Evolutionary conservation across 2,113 vertebrate genomes (phyloP).

Genomic region (Heliornis fulica): DNA sequence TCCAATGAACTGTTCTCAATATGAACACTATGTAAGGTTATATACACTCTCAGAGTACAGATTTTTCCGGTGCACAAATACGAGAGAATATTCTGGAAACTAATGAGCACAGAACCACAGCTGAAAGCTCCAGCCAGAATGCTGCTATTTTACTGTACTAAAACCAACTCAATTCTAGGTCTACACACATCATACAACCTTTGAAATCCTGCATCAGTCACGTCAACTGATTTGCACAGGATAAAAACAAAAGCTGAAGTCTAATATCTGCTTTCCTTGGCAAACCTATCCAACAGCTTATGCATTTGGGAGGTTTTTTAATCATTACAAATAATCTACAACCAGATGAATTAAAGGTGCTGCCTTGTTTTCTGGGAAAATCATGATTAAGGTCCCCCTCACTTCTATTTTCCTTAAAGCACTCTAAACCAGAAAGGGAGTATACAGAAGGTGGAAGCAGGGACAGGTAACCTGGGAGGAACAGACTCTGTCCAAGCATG

Average conservation of each 20-base stretch:
- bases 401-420: background rate
- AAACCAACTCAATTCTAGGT: background rate
- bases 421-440: background rate
- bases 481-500: background rate
- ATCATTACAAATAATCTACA: background rate
- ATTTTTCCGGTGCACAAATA: background rate
- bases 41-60: background rate
- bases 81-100: background rate
- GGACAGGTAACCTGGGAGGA: background rate
- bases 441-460: background rate
- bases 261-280: conserved; percentile 22
- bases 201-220: conserved; percentile 17
- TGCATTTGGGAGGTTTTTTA: background rate
- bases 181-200: background rate
- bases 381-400: background rate
- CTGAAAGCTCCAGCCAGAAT: background rate
- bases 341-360: background rate
- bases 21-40: background rate
- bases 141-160: background rate
- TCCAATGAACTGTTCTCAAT: background rate
- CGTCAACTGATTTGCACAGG: background rate
- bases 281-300: background rate
- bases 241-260: conserved; percentile 1
- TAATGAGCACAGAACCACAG: background rate
- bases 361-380: background rate